Evolutionary conservation across 2,888 invertebrate species (phyloP).

Genomic region (Diaprepes abbreviatus): DNA sequence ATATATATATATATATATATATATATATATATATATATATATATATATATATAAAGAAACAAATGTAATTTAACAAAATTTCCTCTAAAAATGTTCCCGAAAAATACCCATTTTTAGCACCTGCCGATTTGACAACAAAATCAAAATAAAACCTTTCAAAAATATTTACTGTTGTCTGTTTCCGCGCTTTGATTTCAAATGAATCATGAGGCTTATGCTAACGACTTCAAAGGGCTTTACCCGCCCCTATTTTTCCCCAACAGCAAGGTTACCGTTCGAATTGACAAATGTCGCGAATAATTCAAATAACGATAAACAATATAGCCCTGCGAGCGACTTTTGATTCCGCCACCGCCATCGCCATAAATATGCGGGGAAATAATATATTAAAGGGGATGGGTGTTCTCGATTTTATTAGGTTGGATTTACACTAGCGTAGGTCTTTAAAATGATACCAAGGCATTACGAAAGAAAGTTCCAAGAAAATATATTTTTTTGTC

Average conservation of each 20-base stretch:
- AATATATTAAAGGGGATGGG: slow-evolving; percentile 7
- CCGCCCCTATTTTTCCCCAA: slow-evolving; percentile 26
- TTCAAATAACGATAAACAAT: slow-evolving; percentile 48
- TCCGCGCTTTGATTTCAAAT: slow-evolving; percentile 39
- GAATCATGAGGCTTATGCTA: slow-evolving; percentile 39
- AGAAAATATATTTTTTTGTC: too few species aligned
- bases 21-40: too few species aligned
- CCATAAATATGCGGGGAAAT: slow-evolving; percentile 31
- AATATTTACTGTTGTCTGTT: slow-evolving; percentile 9
- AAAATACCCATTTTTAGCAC: background rate
- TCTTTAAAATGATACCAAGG: too few species aligned
- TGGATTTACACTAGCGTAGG: background rate
- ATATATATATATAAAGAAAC: too few species aligned
- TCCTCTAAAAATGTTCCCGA: background rate
- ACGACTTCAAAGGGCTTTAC: slow-evolving; percentile 29
- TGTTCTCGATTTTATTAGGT: background rate
- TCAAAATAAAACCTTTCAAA: background rate
- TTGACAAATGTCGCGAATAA: slow-evolving; percentile 49
- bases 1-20: too few species aligned
- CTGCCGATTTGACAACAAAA: background rate
- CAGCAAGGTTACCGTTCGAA: slow-evolving; percentile 20
- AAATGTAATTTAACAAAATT: background rate
- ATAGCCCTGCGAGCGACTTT: slow-evolving; percentile 39
- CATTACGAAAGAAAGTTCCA: too few species aligned
- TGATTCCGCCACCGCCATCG: slow-evolving; percentile 32